Conservation (phyloP, 2,888 invertebrate species). For the Platycnemis pennipes region DNA sequence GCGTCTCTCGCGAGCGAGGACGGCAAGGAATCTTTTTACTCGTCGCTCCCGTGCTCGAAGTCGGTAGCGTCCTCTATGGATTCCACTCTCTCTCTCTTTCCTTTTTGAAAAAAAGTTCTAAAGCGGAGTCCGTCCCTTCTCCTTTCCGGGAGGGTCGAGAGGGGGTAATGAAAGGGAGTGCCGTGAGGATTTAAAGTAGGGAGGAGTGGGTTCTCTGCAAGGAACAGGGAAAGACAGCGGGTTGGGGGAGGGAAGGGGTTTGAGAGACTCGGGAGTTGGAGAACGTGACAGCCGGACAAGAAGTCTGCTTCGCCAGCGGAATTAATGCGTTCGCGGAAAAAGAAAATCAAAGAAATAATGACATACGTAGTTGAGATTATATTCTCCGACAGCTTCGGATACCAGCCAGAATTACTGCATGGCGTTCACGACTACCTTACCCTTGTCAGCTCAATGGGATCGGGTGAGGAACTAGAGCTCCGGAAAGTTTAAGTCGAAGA, state of each 20-base stretch:
- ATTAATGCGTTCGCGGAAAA: background rate
- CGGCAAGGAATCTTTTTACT: slow-evolving; percentile 3
- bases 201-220: background rate
- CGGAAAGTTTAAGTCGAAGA: too few relatives aligned
- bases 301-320: background rate
- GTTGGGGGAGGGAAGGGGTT: background rate
- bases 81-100: too few relatives aligned
- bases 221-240: background rate
- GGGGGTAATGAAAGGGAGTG: background rate
- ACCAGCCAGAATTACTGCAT: too few relatives aligned
- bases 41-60: background rate
- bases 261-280: background rate
- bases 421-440: too few relatives aligned
- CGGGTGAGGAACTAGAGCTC: too few relatives aligned
- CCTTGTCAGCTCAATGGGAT: too few relatives aligned
- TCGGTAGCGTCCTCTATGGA: background rate
- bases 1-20: background rate
- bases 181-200: background rate
- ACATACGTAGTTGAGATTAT: too few relatives aligned
- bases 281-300: background rate
- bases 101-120: background rate
- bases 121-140: background rate
- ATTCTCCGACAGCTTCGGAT: too few relatives aligned
- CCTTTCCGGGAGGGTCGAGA: background rate
- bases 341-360: background rate